phyloP scores from a whole-genome alignment of 2,113 vertebrate species.

The Tragelaphus scriptus region DNA sequence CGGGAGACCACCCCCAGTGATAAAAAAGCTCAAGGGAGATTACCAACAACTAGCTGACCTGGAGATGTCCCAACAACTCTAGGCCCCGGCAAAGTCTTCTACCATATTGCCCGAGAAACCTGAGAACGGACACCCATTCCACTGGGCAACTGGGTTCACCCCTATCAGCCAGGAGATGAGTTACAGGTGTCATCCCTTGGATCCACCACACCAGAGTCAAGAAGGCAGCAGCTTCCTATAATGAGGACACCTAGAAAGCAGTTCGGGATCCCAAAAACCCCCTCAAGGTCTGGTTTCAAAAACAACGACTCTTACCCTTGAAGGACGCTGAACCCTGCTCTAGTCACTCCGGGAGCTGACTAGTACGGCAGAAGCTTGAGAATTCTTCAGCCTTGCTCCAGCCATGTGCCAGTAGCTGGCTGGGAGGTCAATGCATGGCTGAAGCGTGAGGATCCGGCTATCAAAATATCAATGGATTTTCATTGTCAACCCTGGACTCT shows the following conservation, averaged over 20 bases:
- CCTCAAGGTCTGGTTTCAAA: neutral
- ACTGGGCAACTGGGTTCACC: neutral
- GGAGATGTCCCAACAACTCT: neutral
- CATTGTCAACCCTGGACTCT: neutral
- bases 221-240: neutral
- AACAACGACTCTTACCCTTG: neutral
- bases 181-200: neutral
- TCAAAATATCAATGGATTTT: neutral
- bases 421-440: neutral
- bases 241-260: neutral
- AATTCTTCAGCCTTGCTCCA: neutral
- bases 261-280: neutral
- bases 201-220: neutral
- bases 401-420: neutral
- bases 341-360: neutral
- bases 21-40: neutral
- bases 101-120: neutral
- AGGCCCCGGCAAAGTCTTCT: neutral
- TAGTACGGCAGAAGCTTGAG: neutral
- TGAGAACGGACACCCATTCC: neutral
- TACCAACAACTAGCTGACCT: neutral
- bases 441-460: neutral
- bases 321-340: neutral
- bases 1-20: neutral
- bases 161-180: neutral